Percentiles rank a stretch among this genome's conserved stretches.
phyloP scores from a whole-genome alignment of 2,888 invertebrate species.

The Chrysomela aeneicollis region DNA sequence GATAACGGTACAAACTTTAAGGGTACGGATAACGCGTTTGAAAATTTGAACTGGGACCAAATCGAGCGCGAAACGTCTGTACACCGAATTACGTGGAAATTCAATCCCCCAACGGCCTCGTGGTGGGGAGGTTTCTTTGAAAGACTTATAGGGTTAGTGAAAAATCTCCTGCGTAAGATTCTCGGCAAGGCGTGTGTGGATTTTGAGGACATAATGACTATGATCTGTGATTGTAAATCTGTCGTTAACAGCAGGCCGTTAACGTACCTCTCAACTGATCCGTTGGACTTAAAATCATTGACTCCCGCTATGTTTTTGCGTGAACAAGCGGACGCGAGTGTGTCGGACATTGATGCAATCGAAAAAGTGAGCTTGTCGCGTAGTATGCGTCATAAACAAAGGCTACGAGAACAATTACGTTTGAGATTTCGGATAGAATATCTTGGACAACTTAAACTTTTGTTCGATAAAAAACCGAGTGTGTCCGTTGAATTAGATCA shows the following conservation, averaged over 20 bases:
- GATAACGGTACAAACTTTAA: conserved; percentile 59
- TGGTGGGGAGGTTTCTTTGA: conserved; percentile 62
- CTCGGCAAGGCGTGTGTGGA: conserved; percentile 49
- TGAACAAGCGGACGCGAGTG: conserved; percentile 29
- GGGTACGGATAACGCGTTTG: conserved; percentile 47
- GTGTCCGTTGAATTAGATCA: conserved; percentile 25
- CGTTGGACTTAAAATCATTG: conserved; percentile 28
- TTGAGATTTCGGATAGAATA: conserved; percentile 40
- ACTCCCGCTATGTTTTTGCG: conserved; percentile 46
- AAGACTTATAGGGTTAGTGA: conserved; percentile 55
- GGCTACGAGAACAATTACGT: conserved; percentile 40
- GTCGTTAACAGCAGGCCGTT: conserved; percentile 27
- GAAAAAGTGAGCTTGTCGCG: conserved; percentile 33
- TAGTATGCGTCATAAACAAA: conserved; percentile 36
- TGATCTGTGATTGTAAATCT: conserved; percentile 27
- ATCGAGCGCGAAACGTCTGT: conserved; percentile 36
- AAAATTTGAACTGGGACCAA: conserved; percentile 43
- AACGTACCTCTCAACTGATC: conserved; percentile 25
- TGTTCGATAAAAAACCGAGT: conserved; percentile 16
- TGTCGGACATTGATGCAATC: conserved; percentile 37
- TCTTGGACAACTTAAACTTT: conserved; percentile 35
- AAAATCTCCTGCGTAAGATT: conserved; percentile 51
- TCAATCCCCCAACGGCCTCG: conserved; percentile 56
- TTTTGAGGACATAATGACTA: conserved; percentile 43
- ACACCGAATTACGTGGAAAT: conserved; percentile 48